Evolutionary conservation across 2,888 invertebrate genomes (phyloP), one percentile per base, ranked within the genome.

Genomic region (Syritta pipiens): DNA sequence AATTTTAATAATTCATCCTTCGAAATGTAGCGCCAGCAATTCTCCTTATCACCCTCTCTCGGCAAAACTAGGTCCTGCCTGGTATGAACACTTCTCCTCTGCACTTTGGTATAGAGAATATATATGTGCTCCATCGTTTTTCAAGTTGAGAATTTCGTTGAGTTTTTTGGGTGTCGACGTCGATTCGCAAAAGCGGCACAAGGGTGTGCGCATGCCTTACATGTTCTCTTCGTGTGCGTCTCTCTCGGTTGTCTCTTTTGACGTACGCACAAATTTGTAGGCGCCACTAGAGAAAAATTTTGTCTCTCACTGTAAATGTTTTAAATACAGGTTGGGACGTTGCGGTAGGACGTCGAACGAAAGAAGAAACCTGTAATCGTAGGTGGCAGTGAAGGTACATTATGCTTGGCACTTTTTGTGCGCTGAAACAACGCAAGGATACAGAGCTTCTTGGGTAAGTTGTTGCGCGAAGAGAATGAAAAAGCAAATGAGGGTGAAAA

Each of bases 141-240:
- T 7, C 1, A 7, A 19, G 12, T 17, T 46, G 59, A 71, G 65
- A 65, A 60, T 71, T 77, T 77, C 77, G 77, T 77, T 65, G 6
- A 65, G 71, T 77, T 77, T 69, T 77, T 40, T 65, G 71, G 77
- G 77, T 77, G 77, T 71, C 77, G 77, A 44, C 77, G 24, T 44
- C 30, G n/a, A 12, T 12, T 22, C 28, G 32, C 10, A 46, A 24
- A 59, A 59, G 48, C 44, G 63, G 46, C 77, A 71, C 65, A 71
- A 71, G 77, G 71, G 49, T 65, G 60, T 5, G 51, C 69, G 35
- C 32, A 71, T 65, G 40, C 59, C 57, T 14, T n/a, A 24, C 17
- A 7, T 17, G 14, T 17, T 37, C 37, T 59, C 9, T 49, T 49
- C 7, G n/a, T n/a, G n/a, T n/a, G n/a, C n/a, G n/a, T n/a, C 59